Base-by-base conservation (phyloP, 2,888 invertebrate species). In the Perizoma affinitatum region DNA sequence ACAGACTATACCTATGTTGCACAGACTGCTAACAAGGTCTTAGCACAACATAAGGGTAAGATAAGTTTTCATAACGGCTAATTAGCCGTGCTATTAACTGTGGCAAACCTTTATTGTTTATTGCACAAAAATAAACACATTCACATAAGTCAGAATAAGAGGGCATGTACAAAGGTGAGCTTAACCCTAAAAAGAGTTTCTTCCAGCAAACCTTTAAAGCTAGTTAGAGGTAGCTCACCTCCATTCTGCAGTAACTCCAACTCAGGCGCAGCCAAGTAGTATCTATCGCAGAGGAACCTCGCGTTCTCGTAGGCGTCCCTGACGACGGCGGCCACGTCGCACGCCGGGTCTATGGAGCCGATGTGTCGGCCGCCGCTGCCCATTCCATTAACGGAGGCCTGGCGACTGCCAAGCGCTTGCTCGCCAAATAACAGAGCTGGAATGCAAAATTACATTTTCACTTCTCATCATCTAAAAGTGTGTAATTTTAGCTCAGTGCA, bases 281-380 rank as follows among this genome's bases (percentile, higher is more conserved):
- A 99, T 88, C 98, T 96, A 84, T 99, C 99, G 93, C 99, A 99
- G 44, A 99, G 94, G 88, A 99, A 99, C 69, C 97, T 93, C 0
- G 99, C 99, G 90, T 99, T 99, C 84, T 98, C 98, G 87, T 97
- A 99, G 0, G 99, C 99, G 90, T 99, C 99, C 73, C 95, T 93
- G 33, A 99, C 96, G 5, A 99, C 98, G 45, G 95, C 95, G 38
- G 96, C 95, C 10, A 99, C 95, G 89, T 98, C 96, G 82, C 99
- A 99, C 67, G 96, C 95, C 0, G 99, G 98, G 93, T 99, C 99
- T 73, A 99, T 98, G 78, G 98, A 97, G 53, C 99, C 99, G 66
- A 99, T 96, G 83, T 99, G 98, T 50, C 96, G 94, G 46, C 95
- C 94, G 63, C 94, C 93, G 61, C 85, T 88, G 4, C 93, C 94